Evolutionary conservation across 2,113 vertebrate species (phyloP).

Genomic region (Anser brachyrhynchus): DNA sequence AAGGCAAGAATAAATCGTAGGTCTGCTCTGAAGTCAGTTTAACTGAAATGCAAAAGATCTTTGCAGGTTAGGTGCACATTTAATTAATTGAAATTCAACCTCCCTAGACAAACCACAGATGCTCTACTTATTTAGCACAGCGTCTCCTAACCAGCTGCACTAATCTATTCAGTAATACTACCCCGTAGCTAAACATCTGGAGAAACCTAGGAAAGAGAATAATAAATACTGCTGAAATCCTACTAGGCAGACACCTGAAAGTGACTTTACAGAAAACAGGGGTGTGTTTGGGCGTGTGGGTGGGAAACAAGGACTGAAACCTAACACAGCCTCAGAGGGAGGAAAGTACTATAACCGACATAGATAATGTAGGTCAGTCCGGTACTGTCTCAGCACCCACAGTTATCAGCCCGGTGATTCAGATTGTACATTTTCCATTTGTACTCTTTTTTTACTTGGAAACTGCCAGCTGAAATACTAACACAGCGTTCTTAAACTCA

Average conservation of each 20-base stretch:
- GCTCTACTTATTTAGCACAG: constrained; percentile 69
- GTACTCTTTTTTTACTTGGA: background rate
- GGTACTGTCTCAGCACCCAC: background rate
- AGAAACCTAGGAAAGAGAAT: constrained; percentile 63
- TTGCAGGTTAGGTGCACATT: constrained; percentile 65
- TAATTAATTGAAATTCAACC: constrained; percentile 73
- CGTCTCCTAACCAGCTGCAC: constrained; percentile 78
- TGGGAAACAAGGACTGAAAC: background rate
- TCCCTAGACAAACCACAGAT: constrained; percentile 78
- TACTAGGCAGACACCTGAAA: constrained; percentile 40
- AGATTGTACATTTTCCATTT: background rate
- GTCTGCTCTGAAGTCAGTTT: constrained; percentile 48
- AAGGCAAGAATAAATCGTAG: constrained; percentile 57
- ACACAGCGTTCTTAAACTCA: background rate
- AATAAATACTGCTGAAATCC: constrained; percentile 56
- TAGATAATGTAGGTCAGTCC: background rate
- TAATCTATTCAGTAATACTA: constrained; percentile 68
- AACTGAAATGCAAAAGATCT: constrained; percentile 69
- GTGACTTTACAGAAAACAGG: background rate
- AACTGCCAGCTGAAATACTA: background rate
- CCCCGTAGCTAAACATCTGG: constrained; percentile 87
- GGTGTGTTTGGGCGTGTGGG: accelerated
- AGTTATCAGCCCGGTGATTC: background rate
- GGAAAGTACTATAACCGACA: background rate
- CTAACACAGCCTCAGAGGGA: background rate